Conservation (phyloP, 1,140 invertebrate genomes). For the Psilanteris sp. region DNA sequence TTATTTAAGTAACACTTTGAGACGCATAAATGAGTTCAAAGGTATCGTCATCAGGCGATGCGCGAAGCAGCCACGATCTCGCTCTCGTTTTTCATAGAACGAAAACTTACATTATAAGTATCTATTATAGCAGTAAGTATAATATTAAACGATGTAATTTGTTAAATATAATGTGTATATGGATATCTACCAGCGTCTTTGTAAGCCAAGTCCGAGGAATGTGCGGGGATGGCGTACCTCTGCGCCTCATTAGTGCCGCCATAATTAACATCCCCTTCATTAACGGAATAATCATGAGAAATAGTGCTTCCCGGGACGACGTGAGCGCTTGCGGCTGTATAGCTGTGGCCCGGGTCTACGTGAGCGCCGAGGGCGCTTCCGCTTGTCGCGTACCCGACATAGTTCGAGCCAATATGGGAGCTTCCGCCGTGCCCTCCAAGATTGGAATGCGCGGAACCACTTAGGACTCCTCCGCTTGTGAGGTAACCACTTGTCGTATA, state of each 20-base stretch:
- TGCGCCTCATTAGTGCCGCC: conserved; percentile 53
- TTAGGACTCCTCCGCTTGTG: conserved; percentile 26
- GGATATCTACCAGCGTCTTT: conserved; percentile 54
- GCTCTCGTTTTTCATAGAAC: too few species aligned
- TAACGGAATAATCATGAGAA: conserved; percentile 60
- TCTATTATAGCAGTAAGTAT: too few species aligned
- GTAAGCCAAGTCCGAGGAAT: conserved; percentile 53
- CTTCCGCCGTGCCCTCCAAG: conserved; percentile 51
- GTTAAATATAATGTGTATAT: too few species aligned
- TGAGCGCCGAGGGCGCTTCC: conserved; percentile 37
- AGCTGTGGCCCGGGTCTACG: conserved; percentile 43
- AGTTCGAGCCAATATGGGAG: conserved; percentile 48
- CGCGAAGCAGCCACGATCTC: too few species aligned
- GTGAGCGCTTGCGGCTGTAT: conserved; percentile 37
- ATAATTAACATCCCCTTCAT: conserved; percentile 57
- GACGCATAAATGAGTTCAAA: too few species aligned
- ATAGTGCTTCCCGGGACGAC: conserved; percentile 40
- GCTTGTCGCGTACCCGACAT: conserved; percentile 52
- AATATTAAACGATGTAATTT: too few species aligned
- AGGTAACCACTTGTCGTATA: conserved; percentile 46
- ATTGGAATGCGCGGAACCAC: conserved; percentile 52
- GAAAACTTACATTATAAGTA: too few species aligned
- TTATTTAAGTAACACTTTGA: too few species aligned
- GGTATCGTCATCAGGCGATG: too few species aligned
- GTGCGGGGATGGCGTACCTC: conserved; percentile 36